Conservation (phyloP, 2,888 invertebrate species). For the Athalia rosae region DNA sequence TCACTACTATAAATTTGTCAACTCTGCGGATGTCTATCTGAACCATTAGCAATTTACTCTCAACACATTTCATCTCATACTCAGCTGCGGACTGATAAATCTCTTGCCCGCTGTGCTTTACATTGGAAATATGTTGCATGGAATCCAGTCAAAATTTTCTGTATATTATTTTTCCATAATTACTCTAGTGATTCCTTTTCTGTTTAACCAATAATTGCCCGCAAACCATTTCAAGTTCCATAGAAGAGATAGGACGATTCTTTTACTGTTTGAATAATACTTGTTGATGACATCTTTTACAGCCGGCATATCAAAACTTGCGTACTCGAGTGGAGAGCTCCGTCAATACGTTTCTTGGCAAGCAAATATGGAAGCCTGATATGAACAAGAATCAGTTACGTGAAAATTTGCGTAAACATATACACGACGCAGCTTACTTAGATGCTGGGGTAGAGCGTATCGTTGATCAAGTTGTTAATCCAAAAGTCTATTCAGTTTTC, state of each 20-base stretch:
- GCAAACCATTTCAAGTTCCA: background rate
- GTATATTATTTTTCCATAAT: background rate
- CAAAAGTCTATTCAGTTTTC: constrained; percentile 91
- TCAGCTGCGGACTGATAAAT: constrained; percentile 12
- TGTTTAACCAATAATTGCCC: background rate
- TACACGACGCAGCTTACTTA: constrained; percentile 92
- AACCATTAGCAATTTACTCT: background rate
- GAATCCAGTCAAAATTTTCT: background rate
- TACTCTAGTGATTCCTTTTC: background rate
- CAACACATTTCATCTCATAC: background rate
- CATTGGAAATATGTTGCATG: background rate
- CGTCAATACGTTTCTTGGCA: constrained; percentile 87
- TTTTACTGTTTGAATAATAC: constrained; percentile 17
- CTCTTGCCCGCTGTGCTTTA: constrained; percentile 2
- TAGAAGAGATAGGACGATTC: no score
- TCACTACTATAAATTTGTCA: background rate
- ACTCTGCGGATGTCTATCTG: background rate
- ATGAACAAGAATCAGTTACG: constrained; percentile 94
- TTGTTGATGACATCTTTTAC: constrained; percentile 58
- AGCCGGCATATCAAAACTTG: constrained; percentile 95
- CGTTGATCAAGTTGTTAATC: constrained; percentile 96
- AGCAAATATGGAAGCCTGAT: constrained; percentile 90
- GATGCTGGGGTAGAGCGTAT: constrained; percentile 95
- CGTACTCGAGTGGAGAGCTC: constrained; percentile 91
- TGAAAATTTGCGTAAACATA: constrained; percentile 90